Conservation (phyloP, 2,888 invertebrate genomes). For the Epiblema foenella region DNA sequence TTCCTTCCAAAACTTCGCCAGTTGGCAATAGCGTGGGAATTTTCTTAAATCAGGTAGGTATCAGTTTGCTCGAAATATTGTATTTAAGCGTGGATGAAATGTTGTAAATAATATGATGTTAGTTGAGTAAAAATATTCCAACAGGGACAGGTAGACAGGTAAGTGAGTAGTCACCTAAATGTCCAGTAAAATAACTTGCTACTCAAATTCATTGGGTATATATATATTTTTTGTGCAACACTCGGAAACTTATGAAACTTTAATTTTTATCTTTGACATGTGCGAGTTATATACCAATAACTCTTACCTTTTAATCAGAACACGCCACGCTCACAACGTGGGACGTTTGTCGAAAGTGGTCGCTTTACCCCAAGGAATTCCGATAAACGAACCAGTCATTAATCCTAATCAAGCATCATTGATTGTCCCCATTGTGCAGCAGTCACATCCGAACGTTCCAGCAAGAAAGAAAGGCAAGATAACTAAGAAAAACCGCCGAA, state of each 20-base stretch:
- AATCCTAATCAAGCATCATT: conserved; percentile 42
- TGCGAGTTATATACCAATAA: neutral
- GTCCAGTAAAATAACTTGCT: neutral
- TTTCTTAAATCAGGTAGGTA: conserved; percentile 17
- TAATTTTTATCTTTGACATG: neutral
- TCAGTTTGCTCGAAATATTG: conserved; percentile 7
- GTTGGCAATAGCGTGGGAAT: conserved; percentile 29
- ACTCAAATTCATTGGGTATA: neutral
- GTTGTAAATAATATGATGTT: neutral
- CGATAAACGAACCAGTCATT: conserved; percentile 37
- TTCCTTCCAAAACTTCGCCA: conserved; percentile 28
- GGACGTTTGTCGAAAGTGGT: conserved; percentile 26
- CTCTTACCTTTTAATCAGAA: neutral
- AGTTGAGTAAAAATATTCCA: no score
- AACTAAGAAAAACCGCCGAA: conserved; percentile 22
- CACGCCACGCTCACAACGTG: neutral
- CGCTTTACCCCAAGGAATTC: conserved; percentile 34
- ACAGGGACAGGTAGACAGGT: neutral
- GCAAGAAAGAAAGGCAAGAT: conserved; percentile 16
- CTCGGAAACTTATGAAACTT: neutral
- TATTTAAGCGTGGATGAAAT: conserved; percentile 20
- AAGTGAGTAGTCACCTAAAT: neutral
- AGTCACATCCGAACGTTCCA: conserved; percentile 11
- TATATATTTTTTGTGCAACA: neutral
- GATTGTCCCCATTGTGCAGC: conserved; percentile 38